These are phyloP conservation scores for Dascillus cervinus DNA, from an alignment of 2,888 invertebrate genomes.

Conservation along the genomic window DNA sequence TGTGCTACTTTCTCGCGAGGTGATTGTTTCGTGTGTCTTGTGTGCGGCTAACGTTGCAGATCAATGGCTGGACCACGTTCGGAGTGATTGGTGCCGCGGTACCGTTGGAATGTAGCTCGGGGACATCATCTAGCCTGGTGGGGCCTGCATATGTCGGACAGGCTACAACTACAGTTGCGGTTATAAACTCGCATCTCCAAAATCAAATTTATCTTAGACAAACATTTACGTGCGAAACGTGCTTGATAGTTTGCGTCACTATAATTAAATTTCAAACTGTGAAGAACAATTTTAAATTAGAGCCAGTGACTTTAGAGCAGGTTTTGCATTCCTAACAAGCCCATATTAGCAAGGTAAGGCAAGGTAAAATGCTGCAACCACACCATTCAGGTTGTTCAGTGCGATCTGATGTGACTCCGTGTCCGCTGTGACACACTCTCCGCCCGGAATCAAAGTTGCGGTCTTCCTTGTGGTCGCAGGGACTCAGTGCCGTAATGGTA, in stretches of 20 bases:
- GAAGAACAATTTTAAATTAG: neutral
- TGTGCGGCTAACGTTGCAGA: conserved; percentile 6
- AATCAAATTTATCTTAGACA: too few relatives aligned
- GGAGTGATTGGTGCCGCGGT: conserved; percentile 41
- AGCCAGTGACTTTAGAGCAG: neutral
- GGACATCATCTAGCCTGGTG: conserved; percentile 30
- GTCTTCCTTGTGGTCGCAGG: too few relatives aligned
- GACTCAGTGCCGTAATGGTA: conserved; percentile 30
- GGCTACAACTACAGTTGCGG: too few relatives aligned
- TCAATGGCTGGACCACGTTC: conserved; percentile 17
- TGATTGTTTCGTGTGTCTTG: too few relatives aligned
- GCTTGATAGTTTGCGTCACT: too few relatives aligned
- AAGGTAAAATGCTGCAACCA: conserved; percentile 10
- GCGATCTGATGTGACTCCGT: conserved; percentile 19
- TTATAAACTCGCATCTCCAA: too few relatives aligned
- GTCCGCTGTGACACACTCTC: conserved; percentile 32
- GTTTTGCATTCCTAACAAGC: conserved; percentile 1
- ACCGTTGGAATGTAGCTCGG: conserved; percentile 43
- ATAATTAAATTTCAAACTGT: too few relatives aligned
- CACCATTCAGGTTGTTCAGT: conserved; percentile 7
- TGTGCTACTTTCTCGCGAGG: conserved; percentile 6
- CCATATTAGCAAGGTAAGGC: conserved; percentile 12
- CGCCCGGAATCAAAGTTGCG: conserved; percentile 16
- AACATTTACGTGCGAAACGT: too few relatives aligned
- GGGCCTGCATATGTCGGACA: conserved; percentile 28